Base-by-base conservation (phyloP, 92 coral and sea anemone genomes). In the Micromussa lordhowensis region DNA sequence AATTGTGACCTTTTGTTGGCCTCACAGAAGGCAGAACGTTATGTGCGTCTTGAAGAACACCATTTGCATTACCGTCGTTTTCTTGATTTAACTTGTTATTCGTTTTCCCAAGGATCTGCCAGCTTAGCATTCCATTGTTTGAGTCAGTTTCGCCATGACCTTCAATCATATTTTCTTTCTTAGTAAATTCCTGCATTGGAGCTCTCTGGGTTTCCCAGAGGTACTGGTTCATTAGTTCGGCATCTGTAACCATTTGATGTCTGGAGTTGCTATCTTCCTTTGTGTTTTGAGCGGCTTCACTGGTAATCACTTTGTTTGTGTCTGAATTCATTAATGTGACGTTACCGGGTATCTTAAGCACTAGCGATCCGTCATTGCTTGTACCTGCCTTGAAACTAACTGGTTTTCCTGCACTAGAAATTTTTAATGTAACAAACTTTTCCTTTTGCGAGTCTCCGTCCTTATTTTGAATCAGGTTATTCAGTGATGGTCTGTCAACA, bases 331-430 rank as follows among this genome's bases (percentile, higher is more conserved):
- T 66, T 18, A 92, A 54, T 70, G 84, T 92, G 29, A 92, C 92
- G 81, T 88, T 79, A 5, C 92, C 90, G 0, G 98, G 98, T n/a
- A 95, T 87, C 40, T 91, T 91, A 48, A 95, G 86, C 3, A 93
- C 82, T 48, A 95, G 79, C 14, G 98, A 95, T 6, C 98, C 98
- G 31, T 95, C 98, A 32, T 79, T 77, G 28, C 96, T 94, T 32
- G 98, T 85, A 31, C 92, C 98, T n/a, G 98, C 94, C 66, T 92
- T 95, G 32, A 95, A 93, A 75, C 98, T 95, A 13, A 94, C 96
- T 24, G 98, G 98, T 68, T 85, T 92, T 38, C 98, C 98, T 16
- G 84, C 78, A 18, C 95, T 95, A 28, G 94, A 87, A 59, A 95
- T 95, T 78, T 93, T 93, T 3, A 95, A 68, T 31, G 91, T 91